Base-by-base conservation (phyloP, 2,113 vertebrate species). In the Colistium nudipinnis region DNA sequence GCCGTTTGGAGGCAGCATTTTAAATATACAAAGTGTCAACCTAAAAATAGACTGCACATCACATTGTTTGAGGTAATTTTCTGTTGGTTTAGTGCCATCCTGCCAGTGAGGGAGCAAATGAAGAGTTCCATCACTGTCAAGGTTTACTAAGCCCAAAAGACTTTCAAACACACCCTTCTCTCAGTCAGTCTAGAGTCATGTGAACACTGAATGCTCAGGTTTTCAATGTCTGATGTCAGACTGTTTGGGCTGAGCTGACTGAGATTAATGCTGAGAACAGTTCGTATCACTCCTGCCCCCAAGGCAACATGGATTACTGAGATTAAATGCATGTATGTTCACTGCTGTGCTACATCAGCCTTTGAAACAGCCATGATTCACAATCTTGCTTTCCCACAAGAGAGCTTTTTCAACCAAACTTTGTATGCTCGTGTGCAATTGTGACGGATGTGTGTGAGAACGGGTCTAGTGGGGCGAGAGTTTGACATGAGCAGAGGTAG, bases 311-410 rank as follows among this genome's bases (percentile, higher is more conserved):
- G 20, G 78, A 76, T 86, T 83, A 70, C 78, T 45, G 57, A 86
- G 87, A 90, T 85, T 81, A 88, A 82, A 87, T 70, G 80, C 56
- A 25, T 87, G 80, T 71, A 75, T 63, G 77, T 64, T 86, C 75
- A 53, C 79, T 51, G 61, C 78, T 79, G 63, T 56, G 74, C 84
- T 66, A 78, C 78, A 82, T 76, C 64, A 67, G 77, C 81, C 74
- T 67, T 62, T 74, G 63, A 76, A 89, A 81, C 70, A 77, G 70
- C 70, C 7, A 39, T 19, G 28, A 78, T 79, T 72, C 63, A 49
- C 53, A 72, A 55, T 76, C 38, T 55, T 48, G 63, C 74, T 69
- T 57, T 64, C 47, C 53, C 62, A 52, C 30, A 1, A 49, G 66
- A 64, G 60, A 31, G 47, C 2, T 45, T 33, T 69, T 67, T 22